Base-by-base conservation (phyloP, 2,797 vertebrate species). In the Chaetophractus vellerosus region DNA sequence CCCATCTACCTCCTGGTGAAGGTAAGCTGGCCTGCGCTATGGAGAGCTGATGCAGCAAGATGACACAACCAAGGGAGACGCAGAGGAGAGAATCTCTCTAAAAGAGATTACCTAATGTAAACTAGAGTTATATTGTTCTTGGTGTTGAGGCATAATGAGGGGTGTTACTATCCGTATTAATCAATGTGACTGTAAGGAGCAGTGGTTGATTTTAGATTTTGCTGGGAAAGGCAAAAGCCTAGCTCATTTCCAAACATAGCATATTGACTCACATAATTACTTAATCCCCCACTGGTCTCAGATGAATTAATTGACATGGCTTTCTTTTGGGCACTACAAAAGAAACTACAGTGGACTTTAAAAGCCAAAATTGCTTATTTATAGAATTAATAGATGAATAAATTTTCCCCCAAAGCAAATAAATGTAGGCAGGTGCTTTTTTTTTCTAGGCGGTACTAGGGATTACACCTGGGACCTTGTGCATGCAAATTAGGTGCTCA, bases 341-440 rank as follows among this genome's bases (percentile, higher is more conserved):
- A 69, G 61, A 95, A 45, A 92, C 57, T 64, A 72, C 45, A 88
- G n/a, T 74, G 80, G 55, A 16, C 14, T 91, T 92, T 88, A 61
- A 55, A 79, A 93, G 88, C 26, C 63, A 36, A 87, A 36, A 14
- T 24, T 59, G 10, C 18, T 82, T 57, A 74, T 48, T 81, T 78
- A 78, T 36, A 48, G 74, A 57, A 69, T 18, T 63, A 91, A 36
- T 15, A 71, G 72, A 68, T 93, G 7, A 91, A 88, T 57, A 75
- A 69, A 57, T 23, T 52, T 36, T 71, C 52, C 82, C 24, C 33
- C 31, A 82, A 28, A 90, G 68, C 28, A 76, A 91, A 59, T 81
- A 78, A 93, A 81, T 41, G 36, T 26, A 75, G 63, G 61, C 31
- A 82, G 41, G 80, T n/a, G 21, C 7, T 93, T 78, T 72, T 45